Evolutionary conservation across 2,888 invertebrate species (phyloP), one percentile per base, ranked within the genome.

Genomic region (Platerodrilus igneus): DNA sequence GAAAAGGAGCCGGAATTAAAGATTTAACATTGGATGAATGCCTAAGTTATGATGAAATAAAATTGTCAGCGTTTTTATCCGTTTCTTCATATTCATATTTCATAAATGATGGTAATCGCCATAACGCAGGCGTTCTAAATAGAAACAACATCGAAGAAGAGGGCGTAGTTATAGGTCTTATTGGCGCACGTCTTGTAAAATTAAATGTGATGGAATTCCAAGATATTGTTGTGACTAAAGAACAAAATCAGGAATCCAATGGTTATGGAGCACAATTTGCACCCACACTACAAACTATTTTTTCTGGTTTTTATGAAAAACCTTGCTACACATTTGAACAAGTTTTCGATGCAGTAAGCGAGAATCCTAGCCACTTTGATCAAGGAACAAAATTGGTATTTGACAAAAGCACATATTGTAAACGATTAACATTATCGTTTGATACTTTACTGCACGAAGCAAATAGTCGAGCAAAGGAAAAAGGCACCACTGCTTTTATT

Each of bases 1-100:
- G 68, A 39, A 55, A 58, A 11, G 74, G 71, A 25, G 74, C 74
- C 2, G 56, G 64, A 2, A 72, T 72, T n/a, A 77, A 76, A 67
- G 72, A 74, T 51, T 52, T 79, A 3, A 44, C 73, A 1, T 58
- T 79, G 2, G 68, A 72, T 13, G 72, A 74, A 48, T 77, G 75
- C 46, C 61, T 80, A 14, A 79, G 78, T 32, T 81, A 81, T 51
- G 80, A 80, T 34, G 80, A 81, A 59, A 71, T 81, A 50, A 80
- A 79, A 53, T 48, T 80, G 1, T 75, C 79, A 0, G 72, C 77
- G 0, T 68, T 79, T 64, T 66, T 80, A 30, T 74, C 70, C 16
- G 69, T 79, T 2, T 75, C 76, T 9, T 78, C 78, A 0, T 68
- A 69, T 33, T 76, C 77, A 0, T 72, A 72, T 48, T 80, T 79